phyloP scores from a whole-genome alignment of 2,888 invertebrate genomes.

The Allygus modestus region DNA sequence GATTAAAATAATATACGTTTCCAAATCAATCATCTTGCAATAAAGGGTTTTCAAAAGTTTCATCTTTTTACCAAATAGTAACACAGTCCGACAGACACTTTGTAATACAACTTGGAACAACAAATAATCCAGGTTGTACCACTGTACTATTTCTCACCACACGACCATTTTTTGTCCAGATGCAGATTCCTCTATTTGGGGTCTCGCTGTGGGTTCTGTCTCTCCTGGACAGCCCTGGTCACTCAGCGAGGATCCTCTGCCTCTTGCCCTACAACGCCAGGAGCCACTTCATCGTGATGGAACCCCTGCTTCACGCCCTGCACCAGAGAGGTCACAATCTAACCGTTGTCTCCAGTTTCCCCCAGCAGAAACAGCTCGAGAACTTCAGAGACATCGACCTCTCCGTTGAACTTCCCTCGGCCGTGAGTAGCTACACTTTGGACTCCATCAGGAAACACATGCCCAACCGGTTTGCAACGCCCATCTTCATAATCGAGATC shows the following conservation, averaged over 20 bases:
- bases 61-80: too few relatives aligned
- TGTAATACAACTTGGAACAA: too few relatives aligned
- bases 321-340: constrained; percentile 73
- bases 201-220: neutral
- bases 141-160: too few relatives aligned
- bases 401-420: constrained; percentile 59
- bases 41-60: too few relatives aligned
- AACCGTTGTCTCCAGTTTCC: constrained; percentile 73
- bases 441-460: constrained; percentile 39
- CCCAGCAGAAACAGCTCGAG: constrained; percentile 72
- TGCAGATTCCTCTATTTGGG: neutral
- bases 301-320: constrained; percentile 72
- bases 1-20: too few relatives aligned
- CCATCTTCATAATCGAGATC: constrained; percentile 34
- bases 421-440: constrained; percentile 42
- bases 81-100: too few relatives aligned
- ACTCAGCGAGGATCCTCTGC: constrained; percentile 48
- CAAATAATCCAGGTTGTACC: too few relatives aligned
- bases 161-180: neutral
- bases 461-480: neutral
- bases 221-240: neutral
- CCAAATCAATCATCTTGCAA: too few relatives aligned
- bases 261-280: constrained; percentile 58
- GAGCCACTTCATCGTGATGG: constrained; percentile 65
- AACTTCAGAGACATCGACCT: constrained; percentile 73